phyloP scores from a whole-genome alignment of 1,140 invertebrate species.

The Pentalonia nigronervosa region DNA sequence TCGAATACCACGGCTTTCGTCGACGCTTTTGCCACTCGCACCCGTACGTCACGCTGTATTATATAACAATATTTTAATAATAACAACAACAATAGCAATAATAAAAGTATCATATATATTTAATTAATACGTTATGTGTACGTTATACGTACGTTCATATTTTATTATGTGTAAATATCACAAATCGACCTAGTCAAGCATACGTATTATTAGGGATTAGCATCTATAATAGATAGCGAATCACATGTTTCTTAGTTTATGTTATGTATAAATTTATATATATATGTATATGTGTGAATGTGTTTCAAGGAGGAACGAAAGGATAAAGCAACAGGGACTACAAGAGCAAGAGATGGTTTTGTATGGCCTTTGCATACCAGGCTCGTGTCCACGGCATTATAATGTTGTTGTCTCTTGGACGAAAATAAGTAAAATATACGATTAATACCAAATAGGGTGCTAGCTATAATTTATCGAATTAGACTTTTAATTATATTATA shows the following conservation, averaged over 20 bases:
- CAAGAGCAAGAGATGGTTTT: neutral
- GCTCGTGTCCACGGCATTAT: neutral
- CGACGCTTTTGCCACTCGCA: neutral
- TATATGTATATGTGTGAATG: neutral
- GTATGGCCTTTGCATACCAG: neutral
- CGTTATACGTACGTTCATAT: neutral
- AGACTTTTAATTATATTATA: neutral
- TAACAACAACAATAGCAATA: neutral
- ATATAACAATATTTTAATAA: neutral
- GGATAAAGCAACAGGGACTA: neutral
- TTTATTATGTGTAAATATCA: slow-evolving; percentile 37
- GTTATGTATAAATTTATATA: neutral
- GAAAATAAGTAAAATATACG: neutral
- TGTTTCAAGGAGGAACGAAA: neutral
- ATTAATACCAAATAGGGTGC: slow-evolving; percentile 15
- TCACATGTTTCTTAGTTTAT: neutral
- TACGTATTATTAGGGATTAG: slow-evolving; percentile 44
- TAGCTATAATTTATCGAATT: neutral
- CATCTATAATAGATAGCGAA: neutral
- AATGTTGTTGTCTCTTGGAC: neutral
- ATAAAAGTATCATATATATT: neutral
- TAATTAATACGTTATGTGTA: neutral
- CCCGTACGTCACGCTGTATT: neutral
- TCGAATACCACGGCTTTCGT: neutral
- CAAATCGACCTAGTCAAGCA: slow-evolving; percentile 53